Evolutionary conservation across 2,797 vertebrate genomes (phyloP), one percentile per base, ranked within the genome.

Genomic region (Emydoidea blandingii): DNA sequence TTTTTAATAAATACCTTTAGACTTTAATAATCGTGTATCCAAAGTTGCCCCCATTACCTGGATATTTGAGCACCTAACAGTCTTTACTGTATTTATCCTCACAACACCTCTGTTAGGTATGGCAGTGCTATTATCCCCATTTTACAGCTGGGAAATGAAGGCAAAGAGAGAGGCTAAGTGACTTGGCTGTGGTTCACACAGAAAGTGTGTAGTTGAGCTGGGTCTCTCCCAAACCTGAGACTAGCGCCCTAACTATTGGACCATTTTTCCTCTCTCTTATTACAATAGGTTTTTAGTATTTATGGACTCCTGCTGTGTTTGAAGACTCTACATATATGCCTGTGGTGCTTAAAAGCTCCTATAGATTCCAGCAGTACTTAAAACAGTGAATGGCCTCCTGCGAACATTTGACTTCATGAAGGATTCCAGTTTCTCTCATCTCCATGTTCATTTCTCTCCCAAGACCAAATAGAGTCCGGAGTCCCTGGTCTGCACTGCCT

Each of bases 191-290:
- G 29, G 34, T 44, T 65, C 11, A 18, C 57, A 44, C n/a, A 83
- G 81, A 34, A 41, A 88, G 44, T 89, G 91, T 83, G 37, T 92
- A 52, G 44, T 92, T 56, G 84, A 81, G 83, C 6, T 41, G 91
- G 54, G n/a, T 52, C 18, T 82, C 87, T 80, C 41, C 6, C 18
- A 16, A 7, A 12, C 31, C 15, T n/a, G 62, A 65, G 62, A n/a
- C 62, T 65, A 65, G 31, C 14, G 3, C 4, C 14, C 8, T 65
- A n/a, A 65, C 90, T 82, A 5, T 8, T 1, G 79, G 4, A 18
- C 12, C 10, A 68, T 15, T 19, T 19, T 86, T 18, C 57, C 8
- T 49, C n/a, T 86, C 31, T 78, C 62, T 14, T 78, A 85, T 29
- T 3, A 81, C 34, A 44, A 80, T 0, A 1, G 78, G 47, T 86